Evolutionary conservation across 2,888 invertebrate genomes (phyloP), one percentile per base, ranked within the genome.

Genomic region (Camponotus fellah): DNA sequence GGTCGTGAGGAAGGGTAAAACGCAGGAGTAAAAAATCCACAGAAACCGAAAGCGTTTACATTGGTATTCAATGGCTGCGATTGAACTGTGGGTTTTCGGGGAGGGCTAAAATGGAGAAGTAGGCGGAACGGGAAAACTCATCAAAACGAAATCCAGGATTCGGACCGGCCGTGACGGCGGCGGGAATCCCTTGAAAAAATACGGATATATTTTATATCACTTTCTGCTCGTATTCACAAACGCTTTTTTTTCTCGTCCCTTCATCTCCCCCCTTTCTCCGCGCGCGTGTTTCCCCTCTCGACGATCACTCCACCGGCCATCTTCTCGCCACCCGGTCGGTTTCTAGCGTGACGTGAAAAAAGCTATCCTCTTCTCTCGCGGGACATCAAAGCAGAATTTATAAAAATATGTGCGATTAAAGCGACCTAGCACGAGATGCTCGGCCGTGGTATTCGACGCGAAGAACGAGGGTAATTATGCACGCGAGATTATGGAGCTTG

Each of bases 141-240:
- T 93, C 93, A 93, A 92, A 93, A 93, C 90, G 90, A 93, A 93
- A 93, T 93, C 93, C 93, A 87, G 92, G 90, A 91, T 92, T 91
- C 91, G 82, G 87, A 76, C 85, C 84, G 87, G 77, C 79, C 86
- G 82, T 84, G 66, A 82, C 79, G 82, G 82, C 80, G 85, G 74
- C 85, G 87, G 83, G 87, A 87, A 92, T 92, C 93, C 92, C 90
- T 92, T 91, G 91, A 91, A 93, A 93, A 93, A 92, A 93, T 92
- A 93, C 91, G 89, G 88, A 92, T 91, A 93, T 93, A 92, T 93
- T 92, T 93, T 91, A 92, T 91, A 88, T 86, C 88, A 85, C 86
- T 89, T 88, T 85, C 86, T 79, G 71, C 80, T 65, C 80, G 81
- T 71, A 80, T 80, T 72, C 86, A 53, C 53, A 84, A 85, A 79